Evolutionary conservation across 37 sponge, comb jelly and placozoan genomes (phyloP).

Genomic region (Ianthella basta): DNA sequence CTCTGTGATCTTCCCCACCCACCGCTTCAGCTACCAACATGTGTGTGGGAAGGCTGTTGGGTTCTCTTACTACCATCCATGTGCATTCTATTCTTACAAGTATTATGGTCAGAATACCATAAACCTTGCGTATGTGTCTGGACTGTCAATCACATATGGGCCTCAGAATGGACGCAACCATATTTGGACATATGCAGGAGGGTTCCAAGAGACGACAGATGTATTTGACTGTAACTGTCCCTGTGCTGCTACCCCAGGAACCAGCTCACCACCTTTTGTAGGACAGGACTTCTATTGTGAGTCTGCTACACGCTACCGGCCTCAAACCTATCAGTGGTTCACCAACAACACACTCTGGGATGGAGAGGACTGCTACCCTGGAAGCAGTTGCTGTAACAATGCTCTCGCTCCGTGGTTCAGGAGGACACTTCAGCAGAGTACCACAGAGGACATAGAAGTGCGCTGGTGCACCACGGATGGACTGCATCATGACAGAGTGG

Average conservation of each 20-base stretch:
- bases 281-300: not conserved
- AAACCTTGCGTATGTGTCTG: too few species aligned
- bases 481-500: not conserved
- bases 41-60: too few species aligned
- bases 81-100: too few species aligned
- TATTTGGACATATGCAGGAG: too few species aligned
- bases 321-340: not conserved
- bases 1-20: too few species aligned
- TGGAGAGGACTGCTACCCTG: conserved; percentile 12
- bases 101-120: too few species aligned
- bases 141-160: too few species aligned
- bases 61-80: too few species aligned
- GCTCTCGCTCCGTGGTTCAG: conserved; percentile 23
- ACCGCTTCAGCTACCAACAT: too few species aligned
- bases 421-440: not conserved
- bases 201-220: too few species aligned
- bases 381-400: conserved; percentile 20
- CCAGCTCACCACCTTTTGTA: not conserved
- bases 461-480: not conserved
- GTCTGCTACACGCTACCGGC: not conserved
- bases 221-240: not conserved
- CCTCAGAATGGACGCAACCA: too few species aligned
- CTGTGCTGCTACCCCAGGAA: conserved; percentile 2
- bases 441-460: conserved; percentile 13
- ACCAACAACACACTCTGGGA: conserved; percentile 27